These are phyloP conservation scores for Pachycephala philippinensis DNA, from an alignment of 2,113 vertebrate species.

Conservation along the genomic window DNA sequence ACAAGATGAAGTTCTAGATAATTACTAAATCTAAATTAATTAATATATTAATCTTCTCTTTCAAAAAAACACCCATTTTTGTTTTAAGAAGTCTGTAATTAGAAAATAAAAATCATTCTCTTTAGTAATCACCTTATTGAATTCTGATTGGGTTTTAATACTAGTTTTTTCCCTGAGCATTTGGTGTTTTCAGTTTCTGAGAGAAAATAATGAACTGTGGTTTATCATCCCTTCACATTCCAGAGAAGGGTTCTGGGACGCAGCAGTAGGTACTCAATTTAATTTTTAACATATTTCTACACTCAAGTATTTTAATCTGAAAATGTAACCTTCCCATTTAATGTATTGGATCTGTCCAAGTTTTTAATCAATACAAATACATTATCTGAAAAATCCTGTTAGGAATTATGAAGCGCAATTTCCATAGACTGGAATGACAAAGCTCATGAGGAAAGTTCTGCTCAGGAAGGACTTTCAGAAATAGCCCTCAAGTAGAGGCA, in stretches of 20 bases:
- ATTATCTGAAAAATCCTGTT: background rate
- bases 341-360: background rate
- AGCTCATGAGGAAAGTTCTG: background rate
- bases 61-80: accelerated
- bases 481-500: background rate
- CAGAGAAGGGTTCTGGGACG: background rate
- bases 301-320: background rate
- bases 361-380: background rate
- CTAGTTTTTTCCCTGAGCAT: background rate
- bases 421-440: background rate
- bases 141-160: background rate
- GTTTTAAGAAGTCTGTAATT: background rate
- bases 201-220: background rate
- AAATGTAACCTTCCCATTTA: background rate
- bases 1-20: background rate
- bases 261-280: background rate
- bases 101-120: background rate
- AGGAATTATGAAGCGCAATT: background rate
- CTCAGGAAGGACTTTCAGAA: background rate
- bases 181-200: background rate
- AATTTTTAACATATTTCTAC: background rate
- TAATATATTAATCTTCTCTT: background rate
- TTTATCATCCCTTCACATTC: background rate
- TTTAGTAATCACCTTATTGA: background rate
- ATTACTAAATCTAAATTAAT: background rate